phyloP scores from a whole-genome alignment of 2,888 invertebrate species.

The Julus scandinavius region DNA sequence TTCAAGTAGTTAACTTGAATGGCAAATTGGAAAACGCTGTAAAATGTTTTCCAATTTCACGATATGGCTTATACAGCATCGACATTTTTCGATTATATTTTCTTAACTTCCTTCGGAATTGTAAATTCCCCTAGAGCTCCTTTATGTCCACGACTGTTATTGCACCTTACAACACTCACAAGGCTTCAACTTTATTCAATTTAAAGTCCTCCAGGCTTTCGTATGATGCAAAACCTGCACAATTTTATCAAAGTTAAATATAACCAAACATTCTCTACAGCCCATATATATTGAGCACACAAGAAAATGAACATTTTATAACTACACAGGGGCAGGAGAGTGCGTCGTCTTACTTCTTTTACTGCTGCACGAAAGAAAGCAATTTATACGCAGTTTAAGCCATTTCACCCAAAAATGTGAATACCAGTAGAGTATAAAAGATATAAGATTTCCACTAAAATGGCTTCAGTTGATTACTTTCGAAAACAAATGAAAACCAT shows the following conservation, averaged over 20 bases:
- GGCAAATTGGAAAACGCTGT: constrained; percentile 46
- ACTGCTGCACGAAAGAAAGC: constrained; percentile 29
- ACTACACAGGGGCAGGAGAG: neutral
- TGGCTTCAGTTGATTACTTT: constrained; percentile 38
- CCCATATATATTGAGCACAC: constrained; percentile 43
- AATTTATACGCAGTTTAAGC: constrained; percentile 43
- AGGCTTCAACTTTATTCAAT: constrained; percentile 24
- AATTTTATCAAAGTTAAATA: constrained; percentile 44
- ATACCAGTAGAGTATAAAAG: constrained; percentile 30
- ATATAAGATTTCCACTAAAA: constrained; percentile 46
- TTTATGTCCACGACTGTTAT: constrained; percentile 43
- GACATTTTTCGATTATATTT: constrained; percentile 46
- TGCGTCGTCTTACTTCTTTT: constrained; percentile 35
- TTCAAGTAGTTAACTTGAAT: constrained; percentile 28
- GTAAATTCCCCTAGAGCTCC: constrained; percentile 45
- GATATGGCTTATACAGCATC: constrained; percentile 33
- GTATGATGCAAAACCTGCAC: constrained; percentile 3
- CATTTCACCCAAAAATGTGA: constrained; percentile 39
- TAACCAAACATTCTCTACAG: constrained; percentile 45
- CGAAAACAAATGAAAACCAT: constrained; percentile 37
- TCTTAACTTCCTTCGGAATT: constrained; percentile 43
- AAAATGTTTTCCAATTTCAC: constrained; percentile 44
- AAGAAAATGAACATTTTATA: constrained; percentile 45
- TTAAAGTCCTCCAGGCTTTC: constrained; percentile 43
- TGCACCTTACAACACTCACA: constrained; percentile 41